phyloP scores from a whole-genome alignment of 2,888 invertebrate species.

The Erebia aethiops region DNA sequence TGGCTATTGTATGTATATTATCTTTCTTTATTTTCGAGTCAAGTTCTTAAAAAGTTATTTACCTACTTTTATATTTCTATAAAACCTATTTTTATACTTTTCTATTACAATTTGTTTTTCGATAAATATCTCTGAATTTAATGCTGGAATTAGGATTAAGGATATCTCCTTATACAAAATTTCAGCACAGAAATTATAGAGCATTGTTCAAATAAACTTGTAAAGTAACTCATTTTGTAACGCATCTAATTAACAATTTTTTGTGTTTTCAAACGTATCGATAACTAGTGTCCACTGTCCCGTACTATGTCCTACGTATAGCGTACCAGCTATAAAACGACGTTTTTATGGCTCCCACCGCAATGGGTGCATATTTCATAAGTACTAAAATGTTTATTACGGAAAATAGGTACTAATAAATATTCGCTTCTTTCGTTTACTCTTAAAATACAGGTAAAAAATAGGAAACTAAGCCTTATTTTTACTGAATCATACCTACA shows the following conservation, averaged over 20 bases:
- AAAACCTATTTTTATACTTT: no score
- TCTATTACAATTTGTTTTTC: no score
- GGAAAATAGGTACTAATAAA: constrained; percentile 32
- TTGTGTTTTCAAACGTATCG: constrained; percentile 59
- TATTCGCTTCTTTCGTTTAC: not conserved
- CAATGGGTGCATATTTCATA: constrained; percentile 47
- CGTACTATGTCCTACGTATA: constrained; percentile 57
- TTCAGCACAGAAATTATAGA: no score
- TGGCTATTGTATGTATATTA: not conserved
- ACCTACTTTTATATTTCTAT: no score
- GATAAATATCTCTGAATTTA: no score
- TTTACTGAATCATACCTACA: not conserved
- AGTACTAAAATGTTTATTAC: constrained; percentile 40
- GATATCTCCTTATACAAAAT: no score
- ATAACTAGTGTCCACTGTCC: constrained; percentile 53
- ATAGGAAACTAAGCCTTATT: not conserved
- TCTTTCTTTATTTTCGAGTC: not conserved
- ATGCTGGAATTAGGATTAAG: no score
- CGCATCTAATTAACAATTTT: constrained; percentile 39
- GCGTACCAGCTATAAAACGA: constrained; percentile 57
- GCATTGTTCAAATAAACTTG: no score
- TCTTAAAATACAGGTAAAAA: not conserved
- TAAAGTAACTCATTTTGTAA: not conserved
- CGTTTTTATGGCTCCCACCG: constrained; percentile 53
- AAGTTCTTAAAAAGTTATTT: no score